phyloP scores from a whole-genome alignment of 2,888 invertebrate genomes.

The Callyntrura guangdongensis region DNA sequence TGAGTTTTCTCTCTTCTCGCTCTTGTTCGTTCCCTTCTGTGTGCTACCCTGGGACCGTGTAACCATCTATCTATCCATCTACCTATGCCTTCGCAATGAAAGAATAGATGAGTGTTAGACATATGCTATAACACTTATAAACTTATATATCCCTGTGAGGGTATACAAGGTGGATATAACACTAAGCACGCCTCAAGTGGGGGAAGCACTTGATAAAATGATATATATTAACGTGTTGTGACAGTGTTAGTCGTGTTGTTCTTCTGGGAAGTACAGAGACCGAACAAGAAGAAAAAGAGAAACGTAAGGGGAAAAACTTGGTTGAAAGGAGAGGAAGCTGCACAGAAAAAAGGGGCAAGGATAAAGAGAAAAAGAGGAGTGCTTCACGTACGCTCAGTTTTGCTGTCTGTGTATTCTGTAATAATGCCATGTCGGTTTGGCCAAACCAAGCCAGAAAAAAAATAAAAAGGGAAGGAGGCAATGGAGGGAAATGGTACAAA shows the following conservation, averaged over 20 bases:
- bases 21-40: slow-evolving; percentile 51
- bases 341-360: slow-evolving; percentile 74
- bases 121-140: too few species aligned
- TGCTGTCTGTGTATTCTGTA: neutral
- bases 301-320: slow-evolving; percentile 64
- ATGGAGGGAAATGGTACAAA: slow-evolving; percentile 68
- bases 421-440: neutral
- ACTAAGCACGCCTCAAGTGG: slow-evolving; percentile 18
- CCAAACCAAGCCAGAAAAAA: slow-evolving; percentile 30
- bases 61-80: slow-evolving; percentile 8
- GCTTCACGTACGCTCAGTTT: neutral
- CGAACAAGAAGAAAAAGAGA: slow-evolving; percentile 31
- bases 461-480: slow-evolving; percentile 38
- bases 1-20: slow-evolving; percentile 69
- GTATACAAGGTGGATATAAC: neutral
- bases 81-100: slow-evolving; percentile 14
- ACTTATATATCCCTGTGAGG: neutral
- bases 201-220: slow-evolving; percentile 61
- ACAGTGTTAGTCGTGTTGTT: slow-evolving; percentile 70
- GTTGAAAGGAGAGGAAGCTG: slow-evolving; percentile 55
- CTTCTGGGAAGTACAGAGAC: slow-evolving; percentile 68
- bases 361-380: slow-evolving; percentile 48
- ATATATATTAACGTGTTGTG: slow-evolving; percentile 68
- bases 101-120: slow-evolving; percentile 18
- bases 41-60: slow-evolving; percentile 37